Evolutionary conservation across 1,140 invertebrate species (phyloP), one percentile per base, ranked within the genome.

Genomic region (Melitaea cinxia): DNA sequence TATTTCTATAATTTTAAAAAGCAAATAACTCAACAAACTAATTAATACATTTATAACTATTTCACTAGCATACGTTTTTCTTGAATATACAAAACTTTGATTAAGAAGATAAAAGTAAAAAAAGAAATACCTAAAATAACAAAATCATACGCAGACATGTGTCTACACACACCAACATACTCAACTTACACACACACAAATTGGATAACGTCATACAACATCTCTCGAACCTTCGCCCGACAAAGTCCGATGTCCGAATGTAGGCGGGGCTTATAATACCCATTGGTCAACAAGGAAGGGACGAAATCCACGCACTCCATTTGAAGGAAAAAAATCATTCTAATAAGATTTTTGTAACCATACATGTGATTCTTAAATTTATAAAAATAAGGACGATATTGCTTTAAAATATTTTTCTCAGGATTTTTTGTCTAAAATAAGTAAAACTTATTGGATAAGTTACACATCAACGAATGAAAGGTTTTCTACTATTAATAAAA

Each of bases 241-340:
- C 1, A 55, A 26, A 50, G 21, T 2, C 33, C 62, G 55, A 30
- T 57, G 61, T 39, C 61, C 37, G 54, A 59, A 57, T 50, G 61
- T 45, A 66, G 68, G 71, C 69, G 71, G 58, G 59, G 68, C 56
- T 15, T 55, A 49, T 21, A 24, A 47, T 66, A 62, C 65, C 73
- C 65, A 76, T 76, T 73, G 73, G 73, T 76, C 73, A 76, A 24
- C 28, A 55, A 14, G 37, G 39, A 21, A 66, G 42, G 53, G 68
- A 37, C 54, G 47, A 19, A 21, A 10, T 42, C 12, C 45, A 52
- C 52, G 56, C 28, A 37, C 14, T n/a, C n/a, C 30, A 58, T 49
- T 62, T 26, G 49, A 45, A 39, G 30, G 35, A 7, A 15, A 49
- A 4, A 50, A 54, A 54, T 45, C 23, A 65, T 65, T 59, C 55